Evolutionary conservation across 2,113 vertebrate genomes (phyloP), one percentile per base, ranked within the genome.

Genomic region (Neomonachus schauinslandi): DNA sequence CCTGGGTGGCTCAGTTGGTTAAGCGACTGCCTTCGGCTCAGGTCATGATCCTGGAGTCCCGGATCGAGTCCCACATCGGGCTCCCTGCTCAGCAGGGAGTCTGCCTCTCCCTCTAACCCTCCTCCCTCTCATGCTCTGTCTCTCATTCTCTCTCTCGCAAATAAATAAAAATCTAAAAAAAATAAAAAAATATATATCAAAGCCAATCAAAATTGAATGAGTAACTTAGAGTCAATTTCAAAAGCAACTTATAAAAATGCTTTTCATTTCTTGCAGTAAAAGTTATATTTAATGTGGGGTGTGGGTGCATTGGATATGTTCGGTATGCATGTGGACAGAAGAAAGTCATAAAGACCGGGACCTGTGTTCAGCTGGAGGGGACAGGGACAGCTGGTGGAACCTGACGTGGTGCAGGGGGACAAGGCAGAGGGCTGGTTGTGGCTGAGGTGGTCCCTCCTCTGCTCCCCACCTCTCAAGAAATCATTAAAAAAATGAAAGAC

Each of bases 191-290:
- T n/a, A n/a, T n/a, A 93, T 5, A 87, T 36, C 21, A 93, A 55
- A 95, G 74, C 87, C 77, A 83, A 86, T 74, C 87, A n/a, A 96
- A 95, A 79, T 49, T 61, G 65, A 89, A 96, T 33, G 67, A 93
- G 67, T 69, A 81, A 81, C 74, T 96, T 92, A 80, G 0, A 86
- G 42, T 81, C 33, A 59, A 77, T 69, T 82, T 94, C 77, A 90
- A 92, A 95, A 92, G 82, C 42, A 96, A 97, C 95, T 63, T 88
- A 95, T 76, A 94, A 96, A 89, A 36, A 88, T 9, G 10, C 16
- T 96, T 96, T 93, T 95, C 46, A 81, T 92, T 65, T 55, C 85
- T 76, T 36, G 51, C 39, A 77, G 42, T 80, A 95, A 92, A 96
- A 84, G 96, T 74, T 65, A 79, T 57, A 96, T 33, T 89, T 96